phyloP scores from a whole-genome alignment of 2,888 invertebrate genomes.

The Lithosia quadra region DNA sequence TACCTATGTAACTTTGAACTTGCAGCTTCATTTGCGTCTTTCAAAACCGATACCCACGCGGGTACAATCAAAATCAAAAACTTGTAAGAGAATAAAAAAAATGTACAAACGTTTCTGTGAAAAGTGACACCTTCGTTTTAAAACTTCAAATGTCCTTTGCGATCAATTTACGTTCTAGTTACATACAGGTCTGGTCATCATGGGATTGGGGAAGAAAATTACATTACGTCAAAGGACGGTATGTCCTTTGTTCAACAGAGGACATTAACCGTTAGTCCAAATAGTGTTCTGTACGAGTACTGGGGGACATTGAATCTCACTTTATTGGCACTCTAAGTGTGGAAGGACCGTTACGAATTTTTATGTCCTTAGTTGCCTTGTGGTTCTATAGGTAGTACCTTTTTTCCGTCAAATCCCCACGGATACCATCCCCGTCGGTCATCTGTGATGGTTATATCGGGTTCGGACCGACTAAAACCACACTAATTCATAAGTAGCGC shows the following conservation, averaged over 20 bases:
- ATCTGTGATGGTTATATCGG: too few relatives aligned
- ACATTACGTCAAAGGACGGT: background rate
- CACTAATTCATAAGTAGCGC: too few relatives aligned
- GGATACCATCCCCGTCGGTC: too few relatives aligned
- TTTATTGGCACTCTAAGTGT: slow-evolving; percentile 49
- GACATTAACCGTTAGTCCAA: slow-evolving; percentile 40
- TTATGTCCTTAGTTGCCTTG: background rate
- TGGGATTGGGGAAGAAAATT: background rate
- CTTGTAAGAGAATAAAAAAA: background rate
- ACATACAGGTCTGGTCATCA: background rate
- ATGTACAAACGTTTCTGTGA: background rate
- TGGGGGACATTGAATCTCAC: slow-evolving; percentile 47
- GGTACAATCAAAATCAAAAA: background rate
- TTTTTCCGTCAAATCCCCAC: too few relatives aligned
- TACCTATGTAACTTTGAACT: background rate
- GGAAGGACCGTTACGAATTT: slow-evolving; percentile 5
- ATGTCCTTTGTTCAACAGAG: slow-evolving; percentile 34
- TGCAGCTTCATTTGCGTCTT: background rate
- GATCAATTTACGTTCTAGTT: background rate
- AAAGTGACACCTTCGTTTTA: background rate
- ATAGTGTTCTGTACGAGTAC: slow-evolving; percentile 39
- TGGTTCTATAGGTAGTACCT: slow-evolving; percentile 2
- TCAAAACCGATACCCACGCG: background rate
- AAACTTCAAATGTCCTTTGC: background rate
- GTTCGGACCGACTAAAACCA: too few relatives aligned